Conservation (phyloP, 1,140 invertebrate species). For the Parasteatoda tepidariorum region DNA sequence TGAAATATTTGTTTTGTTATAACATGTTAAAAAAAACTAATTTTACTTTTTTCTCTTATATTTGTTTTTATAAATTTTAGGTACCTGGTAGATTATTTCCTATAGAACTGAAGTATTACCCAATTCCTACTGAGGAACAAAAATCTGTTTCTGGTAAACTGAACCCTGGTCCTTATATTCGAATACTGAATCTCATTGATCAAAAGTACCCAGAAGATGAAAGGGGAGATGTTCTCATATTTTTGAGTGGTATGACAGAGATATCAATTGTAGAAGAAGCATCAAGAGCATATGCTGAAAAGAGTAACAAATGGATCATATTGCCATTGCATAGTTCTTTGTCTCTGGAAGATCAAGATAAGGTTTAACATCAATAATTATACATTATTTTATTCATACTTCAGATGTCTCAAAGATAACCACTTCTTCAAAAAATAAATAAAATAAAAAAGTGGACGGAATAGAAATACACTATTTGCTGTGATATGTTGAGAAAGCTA, state of each 20-base stretch:
- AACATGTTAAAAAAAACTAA: neutral
- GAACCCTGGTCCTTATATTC: conserved; percentile 91
- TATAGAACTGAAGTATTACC: conserved; percentile 89
- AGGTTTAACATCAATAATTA: too few relatives aligned
- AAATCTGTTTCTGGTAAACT: conserved; percentile 78
- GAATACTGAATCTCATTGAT: conserved; percentile 88
- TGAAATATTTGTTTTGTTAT: neutral
- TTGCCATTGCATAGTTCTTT: conserved; percentile 93
- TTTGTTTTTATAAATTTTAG: conserved; percentile 69
- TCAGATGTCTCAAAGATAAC: too few relatives aligned
- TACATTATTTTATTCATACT: too few relatives aligned
- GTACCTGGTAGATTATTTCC: conserved; percentile 95
- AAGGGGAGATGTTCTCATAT: conserved; percentile 95
- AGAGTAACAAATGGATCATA: conserved; percentile 91
- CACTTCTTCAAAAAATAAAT: too few relatives aligned
- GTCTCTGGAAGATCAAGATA: conserved; percentile 95
- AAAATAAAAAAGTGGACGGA: too few relatives aligned
- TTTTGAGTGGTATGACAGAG: conserved; percentile 95
- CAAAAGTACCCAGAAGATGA: conserved; percentile 76
- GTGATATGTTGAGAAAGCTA: too few relatives aligned
- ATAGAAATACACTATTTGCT: too few relatives aligned
- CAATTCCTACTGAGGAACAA: conserved; percentile 80
- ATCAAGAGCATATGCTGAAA: conserved; percentile 83
- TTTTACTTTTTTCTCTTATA: too few relatives aligned
- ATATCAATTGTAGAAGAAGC: conserved; percentile 92